These are phyloP conservation scores for Mixornis gularis DNA, from an alignment of 2,113 vertebrate species.

Conservation along the genomic window DNA sequence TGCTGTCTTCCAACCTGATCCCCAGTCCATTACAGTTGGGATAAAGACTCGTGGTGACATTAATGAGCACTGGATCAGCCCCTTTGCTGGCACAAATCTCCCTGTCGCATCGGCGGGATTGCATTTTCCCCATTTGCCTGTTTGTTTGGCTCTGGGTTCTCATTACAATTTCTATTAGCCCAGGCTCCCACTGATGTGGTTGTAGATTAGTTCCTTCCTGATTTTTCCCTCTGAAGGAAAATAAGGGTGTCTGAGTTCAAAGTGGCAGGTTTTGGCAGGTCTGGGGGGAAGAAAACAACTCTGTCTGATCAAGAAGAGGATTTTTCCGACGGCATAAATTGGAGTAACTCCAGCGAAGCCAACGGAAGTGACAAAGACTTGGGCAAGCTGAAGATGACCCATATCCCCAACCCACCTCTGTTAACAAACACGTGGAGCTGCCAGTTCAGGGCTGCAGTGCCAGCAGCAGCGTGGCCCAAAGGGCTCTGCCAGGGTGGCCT, in stretches of 20 bases:
- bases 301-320: neutral
- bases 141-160: conserved; percentile 13
- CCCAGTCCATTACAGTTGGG: conserved; percentile 1
- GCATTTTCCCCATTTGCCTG: neutral
- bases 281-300: neutral
- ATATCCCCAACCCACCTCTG: neutral
- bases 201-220: neutral
- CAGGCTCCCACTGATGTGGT: neutral
- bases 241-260: neutral
- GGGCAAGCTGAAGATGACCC: neutral
- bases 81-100: conserved; percentile 15
- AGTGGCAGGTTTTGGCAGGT: neutral
- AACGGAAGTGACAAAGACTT: neutral
- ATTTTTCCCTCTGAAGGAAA: neutral
- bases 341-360: neutral
- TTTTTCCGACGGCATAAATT: neutral
- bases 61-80: neutral
- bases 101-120: neutral
- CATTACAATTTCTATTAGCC: neutral
- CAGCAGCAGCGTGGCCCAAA: fast-evolving
- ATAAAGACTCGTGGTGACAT: neutral
- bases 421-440: fast-evolving
- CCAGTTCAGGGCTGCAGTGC: fast-evolving
- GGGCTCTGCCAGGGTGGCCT: neutral
- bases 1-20: neutral